A percentile compares a stretch with the other conserved stretches of the same genome.
Conservation (phyloP, 2,113 vertebrate genomes). For the Rhodinocichla rosea region DNA sequence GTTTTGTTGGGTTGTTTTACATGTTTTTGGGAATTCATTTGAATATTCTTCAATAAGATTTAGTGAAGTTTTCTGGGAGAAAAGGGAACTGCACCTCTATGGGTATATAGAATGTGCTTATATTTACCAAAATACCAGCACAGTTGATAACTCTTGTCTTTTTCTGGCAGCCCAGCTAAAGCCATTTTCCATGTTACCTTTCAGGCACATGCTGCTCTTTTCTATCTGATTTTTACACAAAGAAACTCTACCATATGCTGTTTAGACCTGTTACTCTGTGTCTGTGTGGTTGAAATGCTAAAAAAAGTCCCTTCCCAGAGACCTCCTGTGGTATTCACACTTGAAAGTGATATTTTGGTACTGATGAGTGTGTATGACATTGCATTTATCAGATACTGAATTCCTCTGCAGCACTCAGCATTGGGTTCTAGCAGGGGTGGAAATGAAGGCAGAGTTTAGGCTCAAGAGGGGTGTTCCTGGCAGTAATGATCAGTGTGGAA, state of each 20-base stretch:
- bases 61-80: not conserved
- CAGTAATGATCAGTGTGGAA: not conserved
- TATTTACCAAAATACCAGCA: not conserved
- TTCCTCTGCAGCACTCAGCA: not conserved
- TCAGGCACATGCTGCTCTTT: not conserved
- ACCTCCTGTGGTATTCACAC: not conserved
- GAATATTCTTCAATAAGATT: not conserved
- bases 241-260: not conserved
- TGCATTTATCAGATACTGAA: not conserved
- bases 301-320: not conserved
- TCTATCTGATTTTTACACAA: not conserved
- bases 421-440: not conserved
- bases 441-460: not conserved
- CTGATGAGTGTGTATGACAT: not conserved
- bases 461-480: not conserved
- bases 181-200: not conserved
- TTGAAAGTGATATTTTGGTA: not conserved
- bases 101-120: not conserved
- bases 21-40: not conserved
- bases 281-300: not conserved
- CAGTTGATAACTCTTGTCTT: not conserved
- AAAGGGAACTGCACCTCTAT: fast-evolving
- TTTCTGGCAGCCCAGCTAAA: not conserved
- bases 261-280: not conserved
- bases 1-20: not conserved